Conservation (phyloP, 2,888 invertebrate genomes). For the Catocala sponsa region DNA sequence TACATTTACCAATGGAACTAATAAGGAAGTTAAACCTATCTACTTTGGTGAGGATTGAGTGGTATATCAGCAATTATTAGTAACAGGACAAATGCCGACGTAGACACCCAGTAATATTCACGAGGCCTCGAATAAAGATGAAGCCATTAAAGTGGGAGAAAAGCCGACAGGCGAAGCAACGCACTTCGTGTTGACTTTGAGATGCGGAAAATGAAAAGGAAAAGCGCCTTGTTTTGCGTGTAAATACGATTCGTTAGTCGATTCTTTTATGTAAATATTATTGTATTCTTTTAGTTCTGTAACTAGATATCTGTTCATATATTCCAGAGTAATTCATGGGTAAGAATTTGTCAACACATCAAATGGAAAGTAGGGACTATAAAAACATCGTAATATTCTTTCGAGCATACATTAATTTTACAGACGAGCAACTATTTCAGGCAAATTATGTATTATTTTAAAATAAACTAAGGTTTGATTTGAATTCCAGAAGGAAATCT, state of each 20-base stretch:
- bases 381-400: background rate
- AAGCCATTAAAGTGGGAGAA: constrained; percentile 60
- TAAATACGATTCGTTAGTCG: constrained; percentile 66
- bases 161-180: constrained; percentile 59
- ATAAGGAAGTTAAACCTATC: constrained; percentile 17
- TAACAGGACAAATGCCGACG: constrained; percentile 44
- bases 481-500: too few relatives aligned
- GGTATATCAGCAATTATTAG: constrained; percentile 41
- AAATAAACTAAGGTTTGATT: too few relatives aligned
- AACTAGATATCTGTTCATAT: constrained; percentile 32
- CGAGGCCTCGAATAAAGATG: constrained; percentile 64
- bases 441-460: background rate
- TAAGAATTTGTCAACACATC: constrained; percentile 15
- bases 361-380: background rate
- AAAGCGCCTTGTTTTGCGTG: constrained; percentile 62
- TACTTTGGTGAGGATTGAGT: constrained; percentile 27
- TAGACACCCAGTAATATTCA: constrained; percentile 57
- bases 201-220: constrained; percentile 64
- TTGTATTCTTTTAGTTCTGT: constrained; percentile 49
- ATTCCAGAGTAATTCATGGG: constrained; percentile 19
- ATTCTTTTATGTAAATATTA: constrained; percentile 68
- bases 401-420: background rate
- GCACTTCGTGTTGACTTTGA: constrained; percentile 62
- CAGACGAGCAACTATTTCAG: background rate
- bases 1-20: constrained; percentile 4